phyloP scores from a whole-genome alignment of 2,888 invertebrate genomes.

The Scaptodrosophila latifasciaeformis region DNA sequence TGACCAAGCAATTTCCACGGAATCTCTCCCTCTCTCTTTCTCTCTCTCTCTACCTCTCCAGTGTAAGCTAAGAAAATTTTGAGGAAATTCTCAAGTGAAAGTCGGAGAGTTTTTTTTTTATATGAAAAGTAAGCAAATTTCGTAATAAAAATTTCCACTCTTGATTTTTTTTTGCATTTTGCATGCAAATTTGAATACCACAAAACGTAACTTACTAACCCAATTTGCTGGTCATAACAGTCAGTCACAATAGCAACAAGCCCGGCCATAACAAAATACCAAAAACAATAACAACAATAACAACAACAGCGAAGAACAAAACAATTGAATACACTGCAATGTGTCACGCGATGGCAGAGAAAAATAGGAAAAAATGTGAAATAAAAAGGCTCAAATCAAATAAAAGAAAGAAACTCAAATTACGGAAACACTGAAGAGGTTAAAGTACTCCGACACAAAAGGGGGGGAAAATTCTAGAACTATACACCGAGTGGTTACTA shows the following conservation, averaged over 20 bases:
- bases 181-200: neutral
- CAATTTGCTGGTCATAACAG: constrained; percentile 42
- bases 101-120: neutral
- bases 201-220: constrained; percentile 53
- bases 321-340: constrained; percentile 6
- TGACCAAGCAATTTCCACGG: constrained; percentile 1
- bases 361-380: constrained; percentile 41
- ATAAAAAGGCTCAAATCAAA: constrained; percentile 46
- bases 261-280: constrained; percentile 18
- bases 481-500: neutral
- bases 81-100: too few relatives aligned
- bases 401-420: constrained; percentile 45
- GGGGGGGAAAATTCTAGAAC: constrained; percentile 6
- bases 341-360: neutral
- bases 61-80: too few relatives aligned
- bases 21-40: too few relatives aligned
- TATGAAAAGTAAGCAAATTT: constrained; percentile 24
- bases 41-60: too few relatives aligned
- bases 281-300: too few relatives aligned
- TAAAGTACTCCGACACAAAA: too few relatives aligned
- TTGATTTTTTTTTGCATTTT: constrained; percentile 10
- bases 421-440: constrained; percentile 48
- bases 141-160: constrained; percentile 23
- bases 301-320: too few relatives aligned
- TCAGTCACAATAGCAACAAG: constrained; percentile 25